Conservation (phyloP, 2,888 invertebrate species). For the Morpho achilles region DNA sequence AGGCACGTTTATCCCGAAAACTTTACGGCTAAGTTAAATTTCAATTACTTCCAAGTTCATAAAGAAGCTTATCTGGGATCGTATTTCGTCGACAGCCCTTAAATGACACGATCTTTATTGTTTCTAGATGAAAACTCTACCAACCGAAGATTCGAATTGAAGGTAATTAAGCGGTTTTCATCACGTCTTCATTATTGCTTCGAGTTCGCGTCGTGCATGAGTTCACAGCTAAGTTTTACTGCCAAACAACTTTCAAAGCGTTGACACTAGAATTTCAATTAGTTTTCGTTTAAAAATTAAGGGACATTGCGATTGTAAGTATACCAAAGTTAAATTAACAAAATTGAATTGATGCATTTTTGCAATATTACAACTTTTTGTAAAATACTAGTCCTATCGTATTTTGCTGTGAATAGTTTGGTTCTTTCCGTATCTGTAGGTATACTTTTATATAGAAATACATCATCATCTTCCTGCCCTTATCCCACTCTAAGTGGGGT, state of each 20-base stretch:
- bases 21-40: slow-evolving; percentile 10
- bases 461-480: no score
- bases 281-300: neutral
- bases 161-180: slow-evolving; percentile 27
- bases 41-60: slow-evolving; percentile 13
- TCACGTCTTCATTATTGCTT: slow-evolving; percentile 24
- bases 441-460: no score
- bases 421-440: no score
- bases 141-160: slow-evolving; percentile 19
- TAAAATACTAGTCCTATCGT: no score
- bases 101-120: slow-evolving; percentile 19
- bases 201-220: neutral
- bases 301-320: no score
- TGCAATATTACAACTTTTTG: no score
- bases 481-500: no score
- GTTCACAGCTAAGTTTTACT: slow-evolving; percentile 5
- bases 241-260: slow-evolving; percentile 1
- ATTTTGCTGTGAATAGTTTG: no score
- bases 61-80: slow-evolving; percentile 9
- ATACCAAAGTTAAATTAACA: no score
- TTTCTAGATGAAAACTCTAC: slow-evolving; percentile 16
- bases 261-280: slow-evolving; percentile 1
- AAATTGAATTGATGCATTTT: no score
- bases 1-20: slow-evolving; percentile 7
- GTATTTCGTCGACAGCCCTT: slow-evolving; percentile 2